A percentile compares a stretch with the other conserved stretches of the same genome.
Conservation (phyloP, 1,140 invertebrate species). For the Camponotus floridanus region DNA sequence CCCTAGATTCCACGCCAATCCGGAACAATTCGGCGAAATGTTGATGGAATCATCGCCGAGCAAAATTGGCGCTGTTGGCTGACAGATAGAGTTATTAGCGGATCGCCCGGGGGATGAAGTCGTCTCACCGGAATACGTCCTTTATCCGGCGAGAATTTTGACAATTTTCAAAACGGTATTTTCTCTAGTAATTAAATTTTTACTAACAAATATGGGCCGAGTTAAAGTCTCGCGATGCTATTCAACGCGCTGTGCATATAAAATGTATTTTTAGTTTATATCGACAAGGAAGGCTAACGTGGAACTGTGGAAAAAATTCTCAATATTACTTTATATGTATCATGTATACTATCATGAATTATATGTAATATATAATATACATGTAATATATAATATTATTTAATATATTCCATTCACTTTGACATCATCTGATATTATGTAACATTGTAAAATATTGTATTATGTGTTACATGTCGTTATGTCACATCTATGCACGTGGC, state of each 20-base stretch:
- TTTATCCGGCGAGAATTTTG: not conserved
- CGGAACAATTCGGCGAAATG: slow-evolving; percentile 20
- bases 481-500: not conserved
- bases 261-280: slow-evolving; percentile 37
- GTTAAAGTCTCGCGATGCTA: not conserved
- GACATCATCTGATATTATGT: not conserved
- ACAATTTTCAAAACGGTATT: not conserved
- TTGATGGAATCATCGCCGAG: slow-evolving; percentile 29
- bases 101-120: not conserved
- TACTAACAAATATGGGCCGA: not conserved
- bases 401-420: slow-evolving; percentile 4
- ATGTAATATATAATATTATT: slow-evolving; percentile 33
- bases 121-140: not conserved
- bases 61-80: slow-evolving; percentile 22
- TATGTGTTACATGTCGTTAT: not conserved
- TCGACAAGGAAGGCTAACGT: slow-evolving; percentile 9
- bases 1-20: not conserved
- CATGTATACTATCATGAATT: not conserved
- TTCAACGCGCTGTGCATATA: slow-evolving; percentile 1
- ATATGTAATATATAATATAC: slow-evolving; percentile 5
- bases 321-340: too few relatives aligned
- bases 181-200: not conserved
- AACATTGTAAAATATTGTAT: not conserved
- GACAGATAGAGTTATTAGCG: slow-evolving; percentile 13
- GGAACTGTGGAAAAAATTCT: slow-evolving; percentile 4